Conservation (phyloP, 2,888 invertebrate species). For the Cybosia mesomella region DNA sequence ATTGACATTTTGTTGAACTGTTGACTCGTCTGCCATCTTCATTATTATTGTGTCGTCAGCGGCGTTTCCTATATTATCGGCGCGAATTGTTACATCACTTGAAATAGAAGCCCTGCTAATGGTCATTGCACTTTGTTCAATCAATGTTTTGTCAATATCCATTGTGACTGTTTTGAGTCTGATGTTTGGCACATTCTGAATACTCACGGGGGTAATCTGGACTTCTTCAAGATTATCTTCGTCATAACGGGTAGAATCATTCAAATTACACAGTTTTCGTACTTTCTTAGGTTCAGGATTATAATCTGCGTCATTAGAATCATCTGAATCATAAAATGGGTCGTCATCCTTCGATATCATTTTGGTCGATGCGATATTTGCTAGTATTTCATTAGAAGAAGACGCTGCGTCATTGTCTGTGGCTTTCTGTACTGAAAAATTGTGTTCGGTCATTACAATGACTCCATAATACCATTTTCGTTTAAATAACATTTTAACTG, state of each 20-base stretch:
- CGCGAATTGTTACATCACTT: background rate
- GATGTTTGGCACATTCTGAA: background rate
- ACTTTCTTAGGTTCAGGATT: background rate
- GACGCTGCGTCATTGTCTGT: background rate
- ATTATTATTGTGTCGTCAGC: background rate
- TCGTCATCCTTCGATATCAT: background rate
- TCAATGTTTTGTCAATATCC: background rate
- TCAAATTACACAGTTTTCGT: background rate
- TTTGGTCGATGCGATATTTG: background rate
- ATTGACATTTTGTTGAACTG: background rate
- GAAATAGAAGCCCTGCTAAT: background rate
- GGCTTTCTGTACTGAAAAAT: background rate
- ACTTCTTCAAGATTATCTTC: background rate
- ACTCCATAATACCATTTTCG: slow-evolving; percentile 1
- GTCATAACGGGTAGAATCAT: background rate
- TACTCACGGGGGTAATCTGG: background rate
- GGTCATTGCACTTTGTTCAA: background rate
- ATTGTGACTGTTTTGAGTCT: background rate
- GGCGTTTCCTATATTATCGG: background rate
- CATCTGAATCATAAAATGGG: background rate
- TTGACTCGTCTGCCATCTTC: background rate
- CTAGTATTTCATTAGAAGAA: background rate
- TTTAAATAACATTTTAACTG: background rate
- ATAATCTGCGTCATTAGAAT: background rate
- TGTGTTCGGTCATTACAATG: background rate